Conservation (phyloP, 2,113 vertebrate genomes). For the Catharus minimus region DNA sequence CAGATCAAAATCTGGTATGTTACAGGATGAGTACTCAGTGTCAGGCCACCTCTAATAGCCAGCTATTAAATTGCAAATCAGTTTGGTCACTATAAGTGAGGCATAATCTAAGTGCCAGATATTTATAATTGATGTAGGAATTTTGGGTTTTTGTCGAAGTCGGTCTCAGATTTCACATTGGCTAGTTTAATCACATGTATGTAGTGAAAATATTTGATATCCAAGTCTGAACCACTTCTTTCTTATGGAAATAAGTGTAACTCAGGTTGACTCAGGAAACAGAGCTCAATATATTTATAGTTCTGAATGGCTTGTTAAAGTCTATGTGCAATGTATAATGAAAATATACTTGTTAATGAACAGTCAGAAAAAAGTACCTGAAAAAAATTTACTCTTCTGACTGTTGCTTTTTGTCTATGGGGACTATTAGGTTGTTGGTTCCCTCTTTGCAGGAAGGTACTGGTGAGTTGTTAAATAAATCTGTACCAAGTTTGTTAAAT, state of each 20-base stretch:
- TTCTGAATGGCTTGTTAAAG: neutral
- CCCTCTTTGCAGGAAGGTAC: slow-evolving; percentile 22
- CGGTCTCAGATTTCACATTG: neutral
- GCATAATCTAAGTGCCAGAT: neutral
- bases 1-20: neutral
- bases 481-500: neutral
- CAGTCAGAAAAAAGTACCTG: neutral
- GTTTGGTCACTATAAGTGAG: neutral
- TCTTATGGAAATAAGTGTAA: neutral
- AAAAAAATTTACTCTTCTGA: neutral
- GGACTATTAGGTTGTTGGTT: neutral
- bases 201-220: neutral
- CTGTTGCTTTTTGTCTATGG: neutral
- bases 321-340: neutral
- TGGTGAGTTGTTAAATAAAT: neutral
- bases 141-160: neutral
- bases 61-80: neutral
- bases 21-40: neutral
- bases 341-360: neutral
- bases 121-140: neutral
- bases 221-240: neutral
- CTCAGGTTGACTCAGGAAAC: neutral
- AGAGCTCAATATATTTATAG: neutral
- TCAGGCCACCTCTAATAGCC: neutral
- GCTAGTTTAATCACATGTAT: neutral